Conservation (phyloP, 2,797 vertebrate species). For the Falco biarmicus region DNA sequence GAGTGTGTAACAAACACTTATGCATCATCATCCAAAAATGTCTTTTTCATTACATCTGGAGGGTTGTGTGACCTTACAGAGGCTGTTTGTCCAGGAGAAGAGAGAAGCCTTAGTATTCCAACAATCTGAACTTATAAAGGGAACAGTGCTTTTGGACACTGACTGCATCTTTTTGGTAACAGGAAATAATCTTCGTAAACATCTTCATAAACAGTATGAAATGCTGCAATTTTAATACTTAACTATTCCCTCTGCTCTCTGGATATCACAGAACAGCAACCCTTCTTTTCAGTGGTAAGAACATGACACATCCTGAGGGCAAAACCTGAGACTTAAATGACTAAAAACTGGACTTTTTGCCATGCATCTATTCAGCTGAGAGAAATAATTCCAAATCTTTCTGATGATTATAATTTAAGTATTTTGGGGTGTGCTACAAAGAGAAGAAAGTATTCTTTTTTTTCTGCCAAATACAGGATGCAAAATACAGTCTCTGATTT, state of each 20-base stretch:
- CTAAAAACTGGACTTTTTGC: not conserved
- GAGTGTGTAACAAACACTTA: not conserved
- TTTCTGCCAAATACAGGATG: not conserved
- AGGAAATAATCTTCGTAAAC: not conserved
- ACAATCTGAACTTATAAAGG: not conserved
- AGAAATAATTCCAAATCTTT: not conserved
- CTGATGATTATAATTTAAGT: not conserved
- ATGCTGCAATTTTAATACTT: not conserved
- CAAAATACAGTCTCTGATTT: not conserved
- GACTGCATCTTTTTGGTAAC: not conserved
- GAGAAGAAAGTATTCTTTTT: not conserved
- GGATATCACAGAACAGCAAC: not conserved
- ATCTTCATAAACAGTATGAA: not conserved
- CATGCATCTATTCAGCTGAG: not conserved
- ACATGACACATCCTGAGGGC: not conserved
- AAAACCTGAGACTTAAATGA: not conserved
- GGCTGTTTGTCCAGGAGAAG: constrained; percentile 4
- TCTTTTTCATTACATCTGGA: not conserved
- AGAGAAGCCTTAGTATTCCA: not conserved
- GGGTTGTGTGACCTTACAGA: not conserved
- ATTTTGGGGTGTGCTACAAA: not conserved
- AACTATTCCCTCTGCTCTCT: not conserved
- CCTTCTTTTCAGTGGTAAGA: not conserved
- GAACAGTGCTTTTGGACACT: not conserved
- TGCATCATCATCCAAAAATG: not conserved